Evolutionary conservation across 2,888 invertebrate genomes (phyloP).

Genomic region (Lamellibrachia satsuma): DNA sequence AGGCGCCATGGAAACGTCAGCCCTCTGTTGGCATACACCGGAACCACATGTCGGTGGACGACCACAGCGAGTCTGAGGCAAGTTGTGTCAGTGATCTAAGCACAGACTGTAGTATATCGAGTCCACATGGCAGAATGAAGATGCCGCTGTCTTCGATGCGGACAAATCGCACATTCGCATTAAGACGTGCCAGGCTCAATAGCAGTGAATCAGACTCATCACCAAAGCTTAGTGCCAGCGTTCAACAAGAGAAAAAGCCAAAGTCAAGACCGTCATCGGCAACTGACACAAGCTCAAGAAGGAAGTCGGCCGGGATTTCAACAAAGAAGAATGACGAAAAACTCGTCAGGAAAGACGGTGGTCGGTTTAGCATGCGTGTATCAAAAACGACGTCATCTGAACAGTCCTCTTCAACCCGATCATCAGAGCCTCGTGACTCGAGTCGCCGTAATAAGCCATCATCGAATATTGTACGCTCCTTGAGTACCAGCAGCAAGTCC

Average conservation of each 20-base stretch:
- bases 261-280: constrained; percentile 17
- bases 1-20: neutral
- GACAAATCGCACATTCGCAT: constrained; percentile 76
- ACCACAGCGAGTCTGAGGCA: neutral
- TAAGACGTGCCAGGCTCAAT: constrained; percentile 70
- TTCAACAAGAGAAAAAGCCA: neutral
- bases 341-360: constrained; percentile 70
- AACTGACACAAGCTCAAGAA: neutral
- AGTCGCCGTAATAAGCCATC: neutral
- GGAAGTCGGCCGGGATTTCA: neutral
- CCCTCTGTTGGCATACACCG: neutral
- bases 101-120: neutral
- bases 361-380: constrained; percentile 74
- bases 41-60: neutral
- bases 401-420: neutral
- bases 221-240: neutral
- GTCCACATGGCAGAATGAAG: neutral
- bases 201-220: constrained; percentile 28
- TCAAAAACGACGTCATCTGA: neutral
- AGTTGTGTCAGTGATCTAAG: constrained; percentile 12
- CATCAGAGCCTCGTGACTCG: constrained; percentile 14
- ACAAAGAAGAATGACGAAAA: neutral
- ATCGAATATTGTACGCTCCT: constrained; percentile 7
- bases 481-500: neutral
- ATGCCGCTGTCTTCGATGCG: constrained; percentile 47